Evolutionary conservation across 1,140 invertebrate genomes (phyloP), one percentile per base, ranked within the genome.

Genomic region (Dysdera silvatica): DNA sequence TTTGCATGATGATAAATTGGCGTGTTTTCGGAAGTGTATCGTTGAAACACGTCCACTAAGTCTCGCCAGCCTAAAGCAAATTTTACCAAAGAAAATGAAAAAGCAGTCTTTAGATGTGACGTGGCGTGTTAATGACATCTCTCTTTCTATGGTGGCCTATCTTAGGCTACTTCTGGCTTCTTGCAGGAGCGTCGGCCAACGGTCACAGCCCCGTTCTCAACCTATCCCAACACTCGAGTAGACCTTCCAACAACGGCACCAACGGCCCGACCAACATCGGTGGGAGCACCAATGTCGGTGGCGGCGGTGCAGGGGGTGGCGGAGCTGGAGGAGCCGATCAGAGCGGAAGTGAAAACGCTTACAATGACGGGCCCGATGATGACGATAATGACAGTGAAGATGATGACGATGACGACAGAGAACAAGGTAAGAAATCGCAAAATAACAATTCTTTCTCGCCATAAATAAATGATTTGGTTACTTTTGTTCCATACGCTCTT

Each of bases 171-270:
- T 65, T 65, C 55, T 60, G 51, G 67, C 65, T 69, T 72, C 57
- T 67, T 63, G 74, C 69, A 72, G 16, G 72, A 91, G 89, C 87
- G 66, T 90, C 88, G 41, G 87, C 88, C 49, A 88, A 87, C 72
- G 88, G 88, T 32, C 88, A 89, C 77, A 92, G 89, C 84, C 90
- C 89, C 48, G 89, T 92, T 41, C 76, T 93, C 65, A 93, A 93
- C 76, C 78, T 93, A 23, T 91, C 89, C 7, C 92, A 93, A 78
- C 88, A 86, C 29, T 87, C 87, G 49, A 83, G 65, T 37, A 14
- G 65, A 32, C 56, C 51, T 31, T 63, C 61, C 32, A 63, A 56
- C 33, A 54, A 53, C 40, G 40, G 24, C 5, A 31, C 32, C 23
- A 60, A 60, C 40, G 33, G 33, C 26, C 51, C 32, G 3, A 61